phyloP scores from a whole-genome alignment of 2,797 vertebrate species.

The Silurus lanzhouensis region DNA sequence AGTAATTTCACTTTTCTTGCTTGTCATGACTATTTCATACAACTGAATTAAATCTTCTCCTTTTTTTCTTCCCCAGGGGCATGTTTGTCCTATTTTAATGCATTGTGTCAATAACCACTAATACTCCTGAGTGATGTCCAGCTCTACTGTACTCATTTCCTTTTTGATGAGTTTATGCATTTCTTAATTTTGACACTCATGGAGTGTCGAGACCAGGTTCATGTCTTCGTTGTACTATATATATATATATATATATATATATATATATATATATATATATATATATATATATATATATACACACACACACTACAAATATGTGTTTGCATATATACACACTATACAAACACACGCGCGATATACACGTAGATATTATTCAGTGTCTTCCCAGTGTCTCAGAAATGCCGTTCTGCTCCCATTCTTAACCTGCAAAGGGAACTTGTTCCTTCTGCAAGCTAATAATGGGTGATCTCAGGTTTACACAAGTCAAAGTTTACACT shows the following conservation, averaged over 20 bases:
- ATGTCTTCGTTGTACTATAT: background rate
- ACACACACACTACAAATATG: background rate
- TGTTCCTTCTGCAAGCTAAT: constrained; percentile 37
- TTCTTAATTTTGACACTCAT: constrained; percentile 8
- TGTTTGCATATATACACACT: background rate
- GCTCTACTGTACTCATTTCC: background rate
- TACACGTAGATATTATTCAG: constrained; percentile 13
- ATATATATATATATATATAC: background rate
- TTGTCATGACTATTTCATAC: constrained; percentile 35
- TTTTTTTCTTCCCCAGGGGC: background rate
- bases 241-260: no score
- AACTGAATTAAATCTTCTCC: constrained; percentile 32
- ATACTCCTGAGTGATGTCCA: constrained; percentile 21
- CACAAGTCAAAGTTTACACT: constrained; percentile 56
- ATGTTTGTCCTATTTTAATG: constrained; percentile 24
- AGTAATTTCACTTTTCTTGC: constrained; percentile 28
- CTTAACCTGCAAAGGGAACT: constrained; percentile 42
- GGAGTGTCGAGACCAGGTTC: constrained; percentile 3
- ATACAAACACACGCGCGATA: background rate
- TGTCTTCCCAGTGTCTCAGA: constrained; percentile 50
- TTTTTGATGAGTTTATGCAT: background rate
- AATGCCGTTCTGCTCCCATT: constrained; percentile 46
- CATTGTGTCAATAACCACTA: constrained; percentile 30
- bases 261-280: background rate
- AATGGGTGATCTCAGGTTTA: constrained; percentile 55